A percentile compares a stretch with the other conserved stretches of the same genome.
Conservation (phyloP, 2,888 invertebrate genomes). For the Allygus modestus region DNA sequence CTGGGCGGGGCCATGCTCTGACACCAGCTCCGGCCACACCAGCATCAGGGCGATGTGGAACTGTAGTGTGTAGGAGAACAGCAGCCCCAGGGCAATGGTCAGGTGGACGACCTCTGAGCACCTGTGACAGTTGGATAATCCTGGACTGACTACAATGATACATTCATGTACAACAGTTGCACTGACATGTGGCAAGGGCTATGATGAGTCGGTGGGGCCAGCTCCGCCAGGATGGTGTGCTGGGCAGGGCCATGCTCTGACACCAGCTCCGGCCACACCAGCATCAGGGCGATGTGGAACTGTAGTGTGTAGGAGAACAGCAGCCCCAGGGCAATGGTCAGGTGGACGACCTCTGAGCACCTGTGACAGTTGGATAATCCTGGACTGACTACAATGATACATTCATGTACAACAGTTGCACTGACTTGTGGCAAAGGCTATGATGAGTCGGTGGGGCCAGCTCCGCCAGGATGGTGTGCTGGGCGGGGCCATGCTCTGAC, state of each 20-base stretch:
- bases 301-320: slow-evolving; percentile 95
- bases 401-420: no score
- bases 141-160: no score
- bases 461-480: slow-evolving; percentile 80
- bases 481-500: slow-evolving; percentile 77
- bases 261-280: slow-evolving; percentile 87
- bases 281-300: slow-evolving; percentile 90
- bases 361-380: no score
- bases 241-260: slow-evolving; percentile 77
- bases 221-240: slow-evolving; percentile 80
- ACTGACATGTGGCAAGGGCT: slow-evolving; percentile 14
- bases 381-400: no score
- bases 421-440: slow-evolving; percentile 7
- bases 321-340: slow-evolving; percentile 90
- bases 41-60: slow-evolving; percentile 92
- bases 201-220: slow-evolving; percentile 4
- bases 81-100: slow-evolving; percentile 89
- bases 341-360: slow-evolving; percentile 87
- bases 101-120: slow-evolving; percentile 88
- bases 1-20: slow-evolving; percentile 77
- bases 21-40: slow-evolving; percentile 85
- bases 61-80: slow-evolving; percentile 95
- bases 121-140: no score
- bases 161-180: no score
- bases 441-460: slow-evolving; percentile 4